Percentiles rank a stretch among this genome's conserved stretches.
These are phyloP conservation scores for Ramphastos sulfuratus DNA, from an alignment of 2,113 vertebrate genomes.

Conservation along the genomic window DNA sequence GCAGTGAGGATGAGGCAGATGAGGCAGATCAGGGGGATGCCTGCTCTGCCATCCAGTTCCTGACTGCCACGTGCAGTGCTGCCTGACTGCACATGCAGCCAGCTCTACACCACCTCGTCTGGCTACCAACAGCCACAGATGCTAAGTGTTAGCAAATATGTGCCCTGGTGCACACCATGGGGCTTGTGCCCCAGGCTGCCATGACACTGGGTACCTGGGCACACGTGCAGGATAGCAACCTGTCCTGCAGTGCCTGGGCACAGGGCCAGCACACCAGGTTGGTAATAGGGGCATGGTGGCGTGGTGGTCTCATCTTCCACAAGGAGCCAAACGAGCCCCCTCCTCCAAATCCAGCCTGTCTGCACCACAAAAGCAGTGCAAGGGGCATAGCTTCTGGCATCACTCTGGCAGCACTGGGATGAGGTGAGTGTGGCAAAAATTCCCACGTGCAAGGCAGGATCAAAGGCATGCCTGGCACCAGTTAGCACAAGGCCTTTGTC, in stretches of 20 bases:
- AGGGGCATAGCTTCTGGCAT: not conserved
- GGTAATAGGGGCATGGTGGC: not conserved
- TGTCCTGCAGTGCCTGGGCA: not conserved
- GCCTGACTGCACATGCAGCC: not conserved
- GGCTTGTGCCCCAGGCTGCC: not conserved
- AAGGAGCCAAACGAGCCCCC: not conserved
- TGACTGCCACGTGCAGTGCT: not conserved
- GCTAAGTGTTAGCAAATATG: not conserved
- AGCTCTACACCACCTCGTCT: not conserved
- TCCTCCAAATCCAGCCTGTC: not conserved
- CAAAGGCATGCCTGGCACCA: fast-evolving
- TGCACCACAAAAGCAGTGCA: not conserved
- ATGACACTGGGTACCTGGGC: fast-evolving
- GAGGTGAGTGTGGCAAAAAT: not conserved
- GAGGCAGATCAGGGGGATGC: not conserved
- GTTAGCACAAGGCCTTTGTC: not conserved
- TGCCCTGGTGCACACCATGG: fast-evolving
- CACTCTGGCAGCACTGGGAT: not conserved
- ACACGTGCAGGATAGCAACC: not conserved
- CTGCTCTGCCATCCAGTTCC: not conserved
- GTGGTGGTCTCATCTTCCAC: not conserved
- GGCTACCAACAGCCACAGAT: not conserved
- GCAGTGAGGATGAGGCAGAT: not conserved
- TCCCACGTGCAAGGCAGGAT: fast-evolving
- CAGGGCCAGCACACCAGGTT: not conserved